Percentiles rank a stretch among this genome's conserved stretches.
Evolutionary conservation across 2,888 invertebrate genomes (phyloP).

Genomic region (Lasioglossum pauxillum): DNA sequence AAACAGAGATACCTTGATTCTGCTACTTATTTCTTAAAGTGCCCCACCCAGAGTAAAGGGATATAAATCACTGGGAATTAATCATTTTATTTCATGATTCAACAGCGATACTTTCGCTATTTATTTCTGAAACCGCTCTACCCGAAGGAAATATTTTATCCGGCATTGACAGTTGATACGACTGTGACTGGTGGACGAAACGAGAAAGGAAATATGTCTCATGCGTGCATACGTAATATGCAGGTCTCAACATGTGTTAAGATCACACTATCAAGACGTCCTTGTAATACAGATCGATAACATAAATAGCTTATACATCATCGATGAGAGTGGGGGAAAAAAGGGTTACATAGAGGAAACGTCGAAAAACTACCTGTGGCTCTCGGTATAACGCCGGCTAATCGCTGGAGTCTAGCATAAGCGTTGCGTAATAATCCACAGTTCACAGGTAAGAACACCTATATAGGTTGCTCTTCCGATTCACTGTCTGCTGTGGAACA

Average conservation of each 20-base stretch:
- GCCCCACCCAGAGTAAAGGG: too few relatives aligned
- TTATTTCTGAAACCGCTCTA: not conserved
- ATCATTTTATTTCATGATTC: not conserved
- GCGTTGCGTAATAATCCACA: constrained; percentile 70
- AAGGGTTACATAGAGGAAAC: constrained; percentile 15
- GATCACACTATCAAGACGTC: constrained; percentile 19
- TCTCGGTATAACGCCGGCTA: constrained; percentile 45
- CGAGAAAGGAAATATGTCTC: constrained; percentile 11
- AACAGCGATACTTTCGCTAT: not conserved
- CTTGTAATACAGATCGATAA: constrained; percentile 35
- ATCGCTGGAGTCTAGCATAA: constrained; percentile 42
- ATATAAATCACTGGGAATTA: not conserved
- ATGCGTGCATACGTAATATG: not conserved
- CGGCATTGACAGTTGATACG: not conserved
- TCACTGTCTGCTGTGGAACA: constrained; percentile 26
- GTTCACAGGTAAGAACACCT: constrained; percentile 64
- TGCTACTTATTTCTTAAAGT: too few relatives aligned
- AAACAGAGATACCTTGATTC: not conserved
- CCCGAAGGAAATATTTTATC: not conserved
- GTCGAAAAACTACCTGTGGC: constrained; percentile 27
- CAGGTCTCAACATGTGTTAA: not conserved
- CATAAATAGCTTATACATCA: constrained; percentile 35
- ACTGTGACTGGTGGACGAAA: not conserved
- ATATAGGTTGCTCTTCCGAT: constrained; percentile 46
- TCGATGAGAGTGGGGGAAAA: constrained; percentile 11